A percentile compares a stretch with the other conserved stretches of the same genome.
phyloP scores from a whole-genome alignment of 1,140 invertebrate genomes.

The Achatina immaculata region DNA sequence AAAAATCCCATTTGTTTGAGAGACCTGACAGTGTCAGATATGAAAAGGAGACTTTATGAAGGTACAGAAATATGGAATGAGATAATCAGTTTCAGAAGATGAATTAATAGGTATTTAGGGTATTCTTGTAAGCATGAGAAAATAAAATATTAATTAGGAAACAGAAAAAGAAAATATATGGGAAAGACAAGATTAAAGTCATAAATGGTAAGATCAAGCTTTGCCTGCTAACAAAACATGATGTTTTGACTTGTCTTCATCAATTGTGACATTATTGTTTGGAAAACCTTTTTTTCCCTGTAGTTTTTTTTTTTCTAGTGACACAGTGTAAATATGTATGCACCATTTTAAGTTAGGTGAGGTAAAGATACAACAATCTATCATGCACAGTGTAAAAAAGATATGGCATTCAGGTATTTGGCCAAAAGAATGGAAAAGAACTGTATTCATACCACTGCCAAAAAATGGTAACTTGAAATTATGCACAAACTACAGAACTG shows the following conservation, averaged over 20 bases:
- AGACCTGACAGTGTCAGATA: slow-evolving; percentile 77
- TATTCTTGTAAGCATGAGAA: not conserved
- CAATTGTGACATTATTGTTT: not conserved
- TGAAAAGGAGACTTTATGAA: slow-evolving; percentile 65
- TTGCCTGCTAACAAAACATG: too few species aligned
- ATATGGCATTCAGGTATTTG: too few species aligned
- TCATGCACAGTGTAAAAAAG: too few species aligned
- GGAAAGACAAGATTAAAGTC: not conserved
- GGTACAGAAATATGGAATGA: slow-evolving; percentile 40
- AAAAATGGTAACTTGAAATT: too few species aligned
- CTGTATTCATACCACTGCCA: too few species aligned
- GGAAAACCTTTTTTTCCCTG: not conserved
- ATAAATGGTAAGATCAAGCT: too few species aligned
- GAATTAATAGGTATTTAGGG: not conserved
- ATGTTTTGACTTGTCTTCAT: not conserved
- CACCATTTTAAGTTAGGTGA: too few species aligned
- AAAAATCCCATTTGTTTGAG: slow-evolving; percentile 76
- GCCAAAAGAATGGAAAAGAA: too few species aligned
- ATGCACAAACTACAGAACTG: too few species aligned
- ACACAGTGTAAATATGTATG: too few species aligned
- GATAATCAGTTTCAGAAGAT: not conserved
- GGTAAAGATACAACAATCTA: too few species aligned
- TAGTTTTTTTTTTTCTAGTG: too few species aligned
- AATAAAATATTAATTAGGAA: not conserved
- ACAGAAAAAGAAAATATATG: not conserved